Base-by-base conservation (phyloP, 2,797 vertebrate species). In the Pangasius macronema region DNA sequence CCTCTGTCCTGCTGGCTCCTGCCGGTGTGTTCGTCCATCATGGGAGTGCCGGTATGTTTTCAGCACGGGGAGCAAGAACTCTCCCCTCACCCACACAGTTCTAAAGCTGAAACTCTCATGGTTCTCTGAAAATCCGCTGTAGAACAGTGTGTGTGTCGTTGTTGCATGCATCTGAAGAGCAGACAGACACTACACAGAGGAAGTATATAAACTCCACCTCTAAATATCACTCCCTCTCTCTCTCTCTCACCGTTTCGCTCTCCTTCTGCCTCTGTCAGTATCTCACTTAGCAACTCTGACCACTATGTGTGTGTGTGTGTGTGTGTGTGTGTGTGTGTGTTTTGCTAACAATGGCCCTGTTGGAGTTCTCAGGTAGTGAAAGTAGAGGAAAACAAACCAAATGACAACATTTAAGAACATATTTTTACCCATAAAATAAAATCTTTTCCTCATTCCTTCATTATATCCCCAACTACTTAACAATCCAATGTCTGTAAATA, bases 151-250 rank as follows among this genome's bases (percentile, higher is more conserved):
- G 51, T 87, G 30, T 83, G 80, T 80, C 82, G 42, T 77, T 89
- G 77, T 76, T 42, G 77, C 72, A 88, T 75, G 73, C 82, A 59
- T 79, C 9, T 59, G 9, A 75, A 89, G 36, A 82, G 70, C 57
- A 68, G 22, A 72, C 68, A 51, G 75, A 33, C 63, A 63, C n/a
- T 49, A 55, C 33, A 76, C 68, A 55, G 68, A 91, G 91, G 88
- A 91, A 91, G 85, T 88, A 59, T 82, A 55, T 85, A 87, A 91
- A 89, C 89, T 83, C 91, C 91, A 82, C 91, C 91, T 89, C 90
- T 61, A 73, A 85, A 79, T 87, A 70, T 86, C 73, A 39, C 65
- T 65, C 68, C 42, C 76, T 55, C 85, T 83, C 57, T 9, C 76
- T 59, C 33, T 33, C 46, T 77, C 72, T n/a, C 73, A 5, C 16